Percentiles rank a stretch among this genome's conserved stretches.
Conservation (phyloP, 2,797 vertebrate genomes). For the Chelmon rostratus region DNA sequence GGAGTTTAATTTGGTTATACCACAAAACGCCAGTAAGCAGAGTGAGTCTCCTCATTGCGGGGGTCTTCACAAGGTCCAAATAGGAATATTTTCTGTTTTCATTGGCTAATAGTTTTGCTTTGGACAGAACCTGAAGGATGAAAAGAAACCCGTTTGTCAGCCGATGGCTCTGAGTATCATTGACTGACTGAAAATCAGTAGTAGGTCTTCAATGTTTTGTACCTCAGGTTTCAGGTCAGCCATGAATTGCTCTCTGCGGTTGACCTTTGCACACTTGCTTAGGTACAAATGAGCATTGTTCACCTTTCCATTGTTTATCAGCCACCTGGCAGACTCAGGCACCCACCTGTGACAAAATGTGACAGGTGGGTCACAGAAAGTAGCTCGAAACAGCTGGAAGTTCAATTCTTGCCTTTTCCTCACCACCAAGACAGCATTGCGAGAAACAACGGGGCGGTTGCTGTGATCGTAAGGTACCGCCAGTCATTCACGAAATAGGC, state of each 20-base stretch:
- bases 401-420: too few relatives aligned
- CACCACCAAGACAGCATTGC: constrained; percentile 88
- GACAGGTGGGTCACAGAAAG: too few relatives aligned
- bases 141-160: constrained; percentile 8
- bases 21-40: constrained; percentile 86
- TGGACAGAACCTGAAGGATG: constrained; percentile 59
- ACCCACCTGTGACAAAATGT: constrained; percentile 75
- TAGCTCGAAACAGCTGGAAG: too few relatives aligned
- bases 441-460: constrained; percentile 84
- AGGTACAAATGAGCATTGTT: constrained; percentile 75
- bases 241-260: constrained; percentile 70
- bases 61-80: constrained; percentile 89
- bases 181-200: too few relatives aligned
- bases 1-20: constrained; percentile 66
- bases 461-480: constrained; percentile 69
- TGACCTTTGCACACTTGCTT: constrained; percentile 73
- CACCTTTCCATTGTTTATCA: constrained; percentile 76
- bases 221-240: constrained; percentile 79
- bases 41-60: constrained; percentile 84
- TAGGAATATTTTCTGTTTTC: constrained; percentile 84
- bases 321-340: constrained; percentile 83
- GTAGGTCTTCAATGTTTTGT: neutral
- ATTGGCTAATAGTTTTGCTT: constrained; percentile 63
- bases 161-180: neutral
- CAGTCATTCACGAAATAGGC: constrained; percentile 82